A percentile compares a stretch with the other conserved stretches of the same genome.
These are phyloP conservation scores for Tragopan temminckii DNA, from an alignment of 2,797 vertebrate genomes.

Conservation along the genomic window DNA sequence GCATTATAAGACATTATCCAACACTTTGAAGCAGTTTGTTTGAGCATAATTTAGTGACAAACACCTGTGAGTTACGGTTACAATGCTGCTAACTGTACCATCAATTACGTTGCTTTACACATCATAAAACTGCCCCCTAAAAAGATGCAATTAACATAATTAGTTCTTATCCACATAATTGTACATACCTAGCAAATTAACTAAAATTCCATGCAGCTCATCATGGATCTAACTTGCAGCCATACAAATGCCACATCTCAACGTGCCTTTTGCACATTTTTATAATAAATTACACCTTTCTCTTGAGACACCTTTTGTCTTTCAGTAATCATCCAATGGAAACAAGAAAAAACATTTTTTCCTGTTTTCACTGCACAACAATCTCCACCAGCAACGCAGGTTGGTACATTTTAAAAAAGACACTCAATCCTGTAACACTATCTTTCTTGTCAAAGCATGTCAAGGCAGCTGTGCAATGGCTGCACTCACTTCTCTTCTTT, in stretches of 20 bases:
- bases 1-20: conserved; percentile 30
- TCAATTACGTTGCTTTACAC: conserved; percentile 55
- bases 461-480: conserved; percentile 49
- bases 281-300: not conserved
- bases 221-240: not conserved
- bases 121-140: conserved; percentile 33
- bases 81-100: not conserved
- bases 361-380: not conserved
- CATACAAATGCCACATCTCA: not conserved
- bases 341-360: not conserved
- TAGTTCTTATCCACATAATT: conserved; percentile 32
- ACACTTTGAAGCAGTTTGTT: conserved; percentile 24
- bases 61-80: conserved; percentile 47
- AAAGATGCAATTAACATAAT: conserved; percentile 57
- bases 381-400: not conserved
- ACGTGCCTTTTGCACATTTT: not conserved
- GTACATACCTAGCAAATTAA: conserved; percentile 1
- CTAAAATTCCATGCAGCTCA: not conserved
- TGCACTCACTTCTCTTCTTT: conserved; percentile 53
- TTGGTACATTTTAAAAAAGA: conserved; percentile 47
- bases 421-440: conserved; percentile 76
- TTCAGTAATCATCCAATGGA: not conserved
- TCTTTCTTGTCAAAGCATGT: conserved; percentile 65
- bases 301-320: not conserved
- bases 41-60: conserved; percentile 23